phyloP scores from a whole-genome alignment of 2,113 vertebrate species.

The Ammospiza caudacuta region DNA sequence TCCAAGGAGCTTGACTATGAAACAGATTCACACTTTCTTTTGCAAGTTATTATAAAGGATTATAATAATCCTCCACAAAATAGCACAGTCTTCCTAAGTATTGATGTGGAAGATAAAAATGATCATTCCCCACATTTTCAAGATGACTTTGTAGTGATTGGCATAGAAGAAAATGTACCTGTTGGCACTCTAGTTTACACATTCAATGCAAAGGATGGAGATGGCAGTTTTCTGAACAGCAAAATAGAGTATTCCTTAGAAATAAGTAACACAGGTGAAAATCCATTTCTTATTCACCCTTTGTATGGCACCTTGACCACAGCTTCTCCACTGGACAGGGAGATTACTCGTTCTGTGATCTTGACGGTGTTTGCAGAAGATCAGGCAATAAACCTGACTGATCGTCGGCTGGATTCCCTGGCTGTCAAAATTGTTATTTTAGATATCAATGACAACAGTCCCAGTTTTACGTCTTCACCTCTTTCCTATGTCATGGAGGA shows the following conservation, averaged over 20 bases:
- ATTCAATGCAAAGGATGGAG: conserved; percentile 87
- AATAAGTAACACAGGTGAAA: conserved; percentile 20
- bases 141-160: conserved; percentile 80
- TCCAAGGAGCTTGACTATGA: conserved; percentile 89
- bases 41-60: conserved; percentile 77
- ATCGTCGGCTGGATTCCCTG: conserved; percentile 72
- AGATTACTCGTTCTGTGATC: conserved; percentile 67
- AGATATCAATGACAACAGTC: conserved; percentile 90
- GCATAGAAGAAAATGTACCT: conserved; percentile 81
- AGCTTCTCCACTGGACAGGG: conserved; percentile 80
- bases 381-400: conserved; percentile 73
- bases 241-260: conserved; percentile 81
- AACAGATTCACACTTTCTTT: conserved; percentile 77
- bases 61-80: conserved; percentile 31
- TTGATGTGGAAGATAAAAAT: conserved; percentile 87
- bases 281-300: conserved; percentile 85
- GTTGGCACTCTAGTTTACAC: conserved; percentile 80
- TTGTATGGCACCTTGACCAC: conserved; percentile 80
- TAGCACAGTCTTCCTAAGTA: conserved; percentile 73
- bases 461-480: conserved; percentile 77
- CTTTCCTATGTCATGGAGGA: conserved; percentile 78
- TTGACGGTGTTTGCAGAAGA: conserved; percentile 85
- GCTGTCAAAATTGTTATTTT: conserved; percentile 82
- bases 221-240: conserved; percentile 85
- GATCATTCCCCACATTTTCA: conserved; percentile 87